Evolutionary conservation across 2,888 invertebrate genomes (phyloP).

Genomic region (Philonicus albiceps): DNA sequence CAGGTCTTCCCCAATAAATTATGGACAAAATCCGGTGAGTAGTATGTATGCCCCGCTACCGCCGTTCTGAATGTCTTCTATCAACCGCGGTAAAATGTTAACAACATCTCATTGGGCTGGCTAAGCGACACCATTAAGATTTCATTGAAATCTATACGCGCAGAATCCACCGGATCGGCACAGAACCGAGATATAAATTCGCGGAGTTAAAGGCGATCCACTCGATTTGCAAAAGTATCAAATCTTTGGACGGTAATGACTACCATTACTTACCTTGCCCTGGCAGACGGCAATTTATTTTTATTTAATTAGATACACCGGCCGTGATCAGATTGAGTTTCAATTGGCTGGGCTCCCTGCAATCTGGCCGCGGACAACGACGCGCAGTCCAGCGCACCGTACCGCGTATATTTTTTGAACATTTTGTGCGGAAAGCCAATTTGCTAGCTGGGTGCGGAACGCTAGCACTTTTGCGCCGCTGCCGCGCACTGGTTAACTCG

Average conservation of each 20-base stretch:
- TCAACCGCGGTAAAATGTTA: neutral
- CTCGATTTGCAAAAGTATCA: slow-evolving; percentile 15
- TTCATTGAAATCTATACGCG: neutral
- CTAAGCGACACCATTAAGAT: neutral
- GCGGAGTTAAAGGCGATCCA: neutral
- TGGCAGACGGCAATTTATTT: slow-evolving; percentile 18
- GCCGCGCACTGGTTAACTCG: neutral
- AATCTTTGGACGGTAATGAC: slow-evolving; percentile 17
- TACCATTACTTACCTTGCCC: slow-evolving; percentile 17
- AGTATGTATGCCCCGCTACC: neutral
- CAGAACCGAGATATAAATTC: neutral
- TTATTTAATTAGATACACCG: slow-evolving; percentile 28
- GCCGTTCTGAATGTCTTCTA: neutral
- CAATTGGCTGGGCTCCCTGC: slow-evolving; percentile 3
- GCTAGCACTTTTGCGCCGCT: neutral
- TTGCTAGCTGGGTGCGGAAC: neutral
- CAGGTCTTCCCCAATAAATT: neutral
- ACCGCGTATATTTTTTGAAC: neutral
- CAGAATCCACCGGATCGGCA: neutral
- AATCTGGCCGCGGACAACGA: neutral
- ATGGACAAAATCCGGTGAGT: neutral
- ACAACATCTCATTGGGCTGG: neutral
- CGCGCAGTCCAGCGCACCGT: neutral
- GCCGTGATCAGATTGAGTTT: neutral
- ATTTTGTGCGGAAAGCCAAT: neutral